Evolutionary conservation across 1,140 invertebrate genomes (phyloP).

Genomic region (Muscidifurax raptorellus): DNA sequence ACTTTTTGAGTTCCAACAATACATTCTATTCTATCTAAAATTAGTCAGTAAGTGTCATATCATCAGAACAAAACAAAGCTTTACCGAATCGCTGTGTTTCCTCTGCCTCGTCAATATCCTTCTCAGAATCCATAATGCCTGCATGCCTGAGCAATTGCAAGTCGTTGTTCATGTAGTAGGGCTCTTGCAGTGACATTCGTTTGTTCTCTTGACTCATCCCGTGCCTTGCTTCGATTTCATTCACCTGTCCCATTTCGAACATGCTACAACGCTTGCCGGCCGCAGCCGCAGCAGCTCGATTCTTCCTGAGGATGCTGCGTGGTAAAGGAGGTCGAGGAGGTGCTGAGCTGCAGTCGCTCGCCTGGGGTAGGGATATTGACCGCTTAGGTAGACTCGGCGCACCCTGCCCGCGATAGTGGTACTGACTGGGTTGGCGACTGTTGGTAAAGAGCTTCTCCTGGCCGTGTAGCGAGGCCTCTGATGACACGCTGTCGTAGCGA

Average conservation of each 20-base stretch:
- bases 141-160: conserved; percentile 65
- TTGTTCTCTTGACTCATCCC: conserved; percentile 77
- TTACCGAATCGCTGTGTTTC: conserved; percentile 64
- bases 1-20: too few relatives aligned
- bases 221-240: conserved; percentile 73
- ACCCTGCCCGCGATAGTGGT: background rate
- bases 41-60: background rate
- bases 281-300: conserved; percentile 65
- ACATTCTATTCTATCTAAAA: too few relatives aligned
- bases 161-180: conserved; percentile 81
- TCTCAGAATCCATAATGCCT: conserved; percentile 69
- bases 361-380: conserved; percentile 79
- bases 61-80: background rate
- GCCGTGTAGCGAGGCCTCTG: conserved; percentile 79
- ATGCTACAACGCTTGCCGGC: conserved; percentile 85
- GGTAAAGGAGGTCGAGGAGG: conserved; percentile 84
- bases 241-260: conserved; percentile 82
- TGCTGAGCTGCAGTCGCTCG: conserved; percentile 73
- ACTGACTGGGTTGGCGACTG: background rate
- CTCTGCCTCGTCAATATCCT: conserved; percentile 72
- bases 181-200: conserved; percentile 83
- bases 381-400: conserved; percentile 79
- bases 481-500: conserved; percentile 86
- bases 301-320: conserved; percentile 83
- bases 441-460: conserved; percentile 70